A percentile compares a stretch with the other conserved stretches of the same genome.
Conservation (phyloP, 2,888 invertebrate genomes). For the Dichetophora obliterata region DNA sequence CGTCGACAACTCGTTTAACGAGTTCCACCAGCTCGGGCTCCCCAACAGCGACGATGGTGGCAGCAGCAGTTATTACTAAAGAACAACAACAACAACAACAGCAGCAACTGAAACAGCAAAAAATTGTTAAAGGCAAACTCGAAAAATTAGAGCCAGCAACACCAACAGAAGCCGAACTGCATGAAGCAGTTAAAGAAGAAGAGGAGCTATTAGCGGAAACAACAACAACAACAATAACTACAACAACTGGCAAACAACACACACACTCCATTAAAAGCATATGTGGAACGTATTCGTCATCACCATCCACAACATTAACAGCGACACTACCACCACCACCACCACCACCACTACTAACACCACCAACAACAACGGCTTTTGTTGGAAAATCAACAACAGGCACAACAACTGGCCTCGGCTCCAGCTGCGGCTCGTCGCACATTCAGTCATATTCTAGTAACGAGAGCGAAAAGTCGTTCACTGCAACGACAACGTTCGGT, state of each 20-base stretch:
- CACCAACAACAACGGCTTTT: slow-evolving; percentile 19
- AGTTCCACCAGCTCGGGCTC: slow-evolving; percentile 38
- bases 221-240: slow-evolving; percentile 25
- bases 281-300: slow-evolving; percentile 40
- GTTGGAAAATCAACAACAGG: slow-evolving; percentile 47
- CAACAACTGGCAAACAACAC: slow-evolving; percentile 32
- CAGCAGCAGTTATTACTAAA: slow-evolving; percentile 9
- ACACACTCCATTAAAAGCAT: slow-evolving; percentile 43
- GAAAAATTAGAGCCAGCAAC: slow-evolving; percentile 18
- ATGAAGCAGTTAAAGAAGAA: slow-evolving; percentile 25
- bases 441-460: slow-evolving; percentile 66
- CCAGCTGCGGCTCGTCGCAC: slow-evolving; percentile 47
- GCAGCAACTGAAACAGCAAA: slow-evolving; percentile 42
- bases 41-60: slow-evolving; percentile 28
- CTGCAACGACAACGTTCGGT: slow-evolving; percentile 46
- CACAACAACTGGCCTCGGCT: slow-evolving; percentile 52
- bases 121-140: slow-evolving; percentile 36
- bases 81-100: slow-evolving; percentile 44
- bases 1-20: slow-evolving; percentile 51
- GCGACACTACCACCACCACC: neutral
- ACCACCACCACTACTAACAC: too few species aligned
- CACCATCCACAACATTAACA: slow-evolving; percentile 22
- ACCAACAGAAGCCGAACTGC: slow-evolving; percentile 11
- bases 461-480: slow-evolving; percentile 62
- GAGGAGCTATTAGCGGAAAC: slow-evolving; percentile 52